Base-by-base conservation (phyloP, 2,797 vertebrate genomes). In the Diceros bicornis region DNA sequence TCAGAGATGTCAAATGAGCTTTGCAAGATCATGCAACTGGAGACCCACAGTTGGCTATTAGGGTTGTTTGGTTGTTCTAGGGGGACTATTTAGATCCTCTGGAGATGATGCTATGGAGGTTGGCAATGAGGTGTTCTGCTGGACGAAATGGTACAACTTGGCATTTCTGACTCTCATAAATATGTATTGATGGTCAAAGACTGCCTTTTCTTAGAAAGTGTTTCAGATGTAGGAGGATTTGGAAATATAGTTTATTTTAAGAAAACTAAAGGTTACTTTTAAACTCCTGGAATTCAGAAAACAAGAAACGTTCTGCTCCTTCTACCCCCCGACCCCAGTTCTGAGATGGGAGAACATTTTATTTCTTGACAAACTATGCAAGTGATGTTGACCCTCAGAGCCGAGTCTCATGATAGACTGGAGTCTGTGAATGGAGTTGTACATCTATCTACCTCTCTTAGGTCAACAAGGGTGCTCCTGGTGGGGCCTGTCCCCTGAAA, bases 231-330 rank as follows among this genome's bases (percentile, higher is more conserved):
- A 47, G 52, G 37, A 88, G 17, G 21, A 61, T 85, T 90, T 92
- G 12, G 16, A 89, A 96, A 74, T 68, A 47, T 0, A 79, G 9
- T 6, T 88, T 41, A 61, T 10, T 69, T 87, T 41, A 74, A 89
- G 59, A 87, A 94, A 95, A 90, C 8, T 18, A 68, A 95, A 29
- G 41, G 0, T 17, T 74, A 20, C 57, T 93, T 75, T 71, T 23
- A 89, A 86, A 71, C 47, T 89, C 47, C 44, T 96, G 37, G 41
- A 96, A 71, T 68, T 87, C 37, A 93, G 75, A 94, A 95, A 82
- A 77, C 7, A 64, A 72, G 32, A 78, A 89, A 57, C 1, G 14
- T 7, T 23, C 25, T 66, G 7, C 9, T 89, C 13, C 10, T 4
- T 85, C 1, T 74, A 64, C 1, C 1, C 44, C 20, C 7, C 2